phyloP scores from a whole-genome alignment of 1,140 invertebrate species.

The Drosophila takahashii region DNA sequence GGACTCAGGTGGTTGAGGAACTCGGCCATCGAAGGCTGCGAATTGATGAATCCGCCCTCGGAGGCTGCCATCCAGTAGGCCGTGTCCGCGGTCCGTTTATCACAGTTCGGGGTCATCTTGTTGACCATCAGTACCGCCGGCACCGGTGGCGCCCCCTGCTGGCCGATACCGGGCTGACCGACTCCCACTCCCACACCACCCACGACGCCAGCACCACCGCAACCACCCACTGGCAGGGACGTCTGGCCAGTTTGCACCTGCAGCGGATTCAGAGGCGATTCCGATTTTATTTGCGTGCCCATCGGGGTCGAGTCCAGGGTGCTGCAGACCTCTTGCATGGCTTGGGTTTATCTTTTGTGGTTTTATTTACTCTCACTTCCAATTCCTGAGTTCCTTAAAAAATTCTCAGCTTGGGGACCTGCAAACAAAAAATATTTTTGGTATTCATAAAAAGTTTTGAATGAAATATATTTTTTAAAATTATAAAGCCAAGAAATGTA shows the following conservation, averaged over 20 bases:
- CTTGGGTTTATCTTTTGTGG: conserved; percentile 33
- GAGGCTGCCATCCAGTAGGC: conserved; percentile 84
- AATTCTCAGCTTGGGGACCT: conserved; percentile 24
- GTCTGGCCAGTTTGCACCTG: conserved; percentile 72
- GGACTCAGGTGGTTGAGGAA: conserved; percentile 91
- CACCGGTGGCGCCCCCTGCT: conserved; percentile 66
- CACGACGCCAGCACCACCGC: conserved; percentile 34
- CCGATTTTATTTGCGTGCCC: conserved; percentile 84
- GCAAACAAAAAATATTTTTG: neutral
- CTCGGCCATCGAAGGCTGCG: conserved; percentile 96
- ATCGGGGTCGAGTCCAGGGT: conserved; percentile 75
- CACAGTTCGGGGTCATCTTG: conserved; percentile 84
- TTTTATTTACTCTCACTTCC: neutral
- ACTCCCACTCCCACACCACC: conserved; percentile 40
- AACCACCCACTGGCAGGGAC: conserved; percentile 35
- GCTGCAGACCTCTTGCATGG: conserved; percentile 84
- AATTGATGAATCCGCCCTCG: conserved; percentile 96
- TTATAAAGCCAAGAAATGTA: too few species aligned
- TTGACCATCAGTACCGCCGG: conserved; percentile 75
- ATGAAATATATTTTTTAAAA: neutral
- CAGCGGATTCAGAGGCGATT: conserved; percentile 77
- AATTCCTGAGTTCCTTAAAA: neutral
- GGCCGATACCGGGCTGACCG: conserved; percentile 21
- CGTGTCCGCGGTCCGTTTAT: conserved; percentile 80
- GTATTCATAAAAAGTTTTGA: neutral